Conservation (phyloP, 2,113 vertebrate genomes). For the Microtus richardsoni region DNA sequence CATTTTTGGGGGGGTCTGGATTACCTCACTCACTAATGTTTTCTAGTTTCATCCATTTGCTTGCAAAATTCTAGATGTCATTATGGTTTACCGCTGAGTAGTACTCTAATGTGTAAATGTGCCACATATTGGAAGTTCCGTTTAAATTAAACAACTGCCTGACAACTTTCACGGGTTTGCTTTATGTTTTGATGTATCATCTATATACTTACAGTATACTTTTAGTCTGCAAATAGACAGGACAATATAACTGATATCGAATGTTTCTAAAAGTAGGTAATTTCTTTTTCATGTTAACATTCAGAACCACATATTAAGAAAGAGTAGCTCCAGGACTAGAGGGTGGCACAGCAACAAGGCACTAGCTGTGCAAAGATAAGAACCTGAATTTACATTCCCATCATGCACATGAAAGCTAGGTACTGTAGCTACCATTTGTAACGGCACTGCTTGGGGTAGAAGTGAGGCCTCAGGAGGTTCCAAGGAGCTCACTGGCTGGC, state of each 20-base stretch:
- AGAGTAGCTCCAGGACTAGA: not conserved
- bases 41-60: too few species aligned
- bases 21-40: too few species aligned
- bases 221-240: not conserved
- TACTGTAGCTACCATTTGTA: not conserved
- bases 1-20: too few species aligned
- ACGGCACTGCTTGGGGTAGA: not conserved
- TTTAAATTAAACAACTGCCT: not conserved
- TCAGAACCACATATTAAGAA: conserved; percentile 4
- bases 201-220: not conserved
- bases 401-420: not conserved
- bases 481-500: not conserved
- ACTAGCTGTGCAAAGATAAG: too few species aligned
- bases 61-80: too few species aligned
- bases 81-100: too few species aligned
- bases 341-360: not conserved
- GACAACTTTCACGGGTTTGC: not conserved
- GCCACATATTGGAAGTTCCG: too few species aligned
- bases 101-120: too few species aligned
- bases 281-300: conserved; percentile 71
- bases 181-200: not conserved
- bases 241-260: not conserved
- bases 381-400: not conserved
- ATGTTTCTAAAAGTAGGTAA: not conserved
- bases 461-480: not conserved